These are phyloP conservation scores for Venustaconcha ellipsiformis DNA, from an alignment of 1,140 invertebrate species.

Conservation along the genomic window DNA sequence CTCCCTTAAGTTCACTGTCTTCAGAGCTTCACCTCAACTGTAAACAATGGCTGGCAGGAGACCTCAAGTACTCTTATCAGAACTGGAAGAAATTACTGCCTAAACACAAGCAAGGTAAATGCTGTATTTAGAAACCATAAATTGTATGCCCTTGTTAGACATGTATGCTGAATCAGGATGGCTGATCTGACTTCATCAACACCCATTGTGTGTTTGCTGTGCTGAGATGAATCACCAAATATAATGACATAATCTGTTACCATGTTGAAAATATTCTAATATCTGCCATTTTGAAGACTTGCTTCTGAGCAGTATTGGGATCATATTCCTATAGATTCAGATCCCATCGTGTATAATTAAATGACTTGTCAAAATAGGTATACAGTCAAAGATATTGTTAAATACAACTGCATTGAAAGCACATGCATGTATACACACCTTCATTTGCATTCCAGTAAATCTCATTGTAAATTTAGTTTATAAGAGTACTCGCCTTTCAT, in stretches of 20 bases:
- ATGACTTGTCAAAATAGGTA: no score
- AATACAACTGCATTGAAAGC: no score
- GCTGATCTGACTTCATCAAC: background rate
- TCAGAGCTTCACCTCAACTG: slow-evolving; percentile 79
- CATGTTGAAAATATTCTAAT: background rate
- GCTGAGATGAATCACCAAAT: background rate
- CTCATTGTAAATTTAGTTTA: no score
- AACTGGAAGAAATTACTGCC: slow-evolving; percentile 78
- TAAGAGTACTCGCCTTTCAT: no score
- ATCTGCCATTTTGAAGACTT: no score
- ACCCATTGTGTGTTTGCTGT: background rate
- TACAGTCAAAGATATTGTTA: no score
- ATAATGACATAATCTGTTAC: background rate
- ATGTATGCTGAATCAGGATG: background rate
- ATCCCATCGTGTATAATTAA: no score
- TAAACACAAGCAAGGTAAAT: slow-evolving; percentile 46
- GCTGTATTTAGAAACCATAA: background rate
- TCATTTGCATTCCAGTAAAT: no score
- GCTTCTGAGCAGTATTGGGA: no score
- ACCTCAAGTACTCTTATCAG: slow-evolving; percentile 79
- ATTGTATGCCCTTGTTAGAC: no score
- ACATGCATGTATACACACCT: no score
- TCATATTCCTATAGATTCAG: no score
- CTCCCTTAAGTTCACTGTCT: slow-evolving; percentile 28
- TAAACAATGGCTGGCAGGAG: slow-evolving; percentile 81